Base-by-base conservation (phyloP, 2,888 invertebrate genomes). In the Sminthurides aquaticus region DNA sequence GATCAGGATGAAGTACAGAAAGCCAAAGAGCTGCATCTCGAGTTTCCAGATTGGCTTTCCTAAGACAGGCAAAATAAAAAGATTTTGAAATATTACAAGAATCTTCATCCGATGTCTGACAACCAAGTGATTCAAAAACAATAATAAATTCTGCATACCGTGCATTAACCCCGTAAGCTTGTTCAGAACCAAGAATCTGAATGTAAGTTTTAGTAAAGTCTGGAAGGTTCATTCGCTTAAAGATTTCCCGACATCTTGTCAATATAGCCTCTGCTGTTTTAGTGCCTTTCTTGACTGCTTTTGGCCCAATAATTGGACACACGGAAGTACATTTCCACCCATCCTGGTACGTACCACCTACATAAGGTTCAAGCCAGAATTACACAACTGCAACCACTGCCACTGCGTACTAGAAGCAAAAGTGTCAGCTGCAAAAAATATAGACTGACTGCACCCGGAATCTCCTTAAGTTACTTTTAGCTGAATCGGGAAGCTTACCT, bases 1-100 rank as follows among this genome's bases (percentile, higher is more conserved):
- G 80, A 26, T 81, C 77, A n/a, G 73, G 67, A 74, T 82, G 82
- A 49, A 80, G 79, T 29, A 79, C 81, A 49, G 79, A 78, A 63
- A 81, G 70, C 81, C 81, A 81, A 62, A 81, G 58, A 5, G 79
- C 79, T 3, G 76, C 77, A 70, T 81, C 81, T 52, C 80, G 72
- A 2, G 76, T 69, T 28, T 70, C 75, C 76, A 77, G 68, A 55
- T 64, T 68, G 18, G 15, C 61, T 29, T 49, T 22, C 49, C 71
- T 71, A 49, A 18, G 60, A 55, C 11, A 49, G 48, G 20, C 3
- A 15, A 61, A 18, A 54, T 20, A 15, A 20, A 54, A 20, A 15
- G 11, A 22, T 22, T 54, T 11, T 8, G 24, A n/a, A n/a, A n/a
- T n/a, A 43, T 43, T 11, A n/a, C n/a, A n/a, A n/a, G n/a, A n/a